phyloP scores from a whole-genome alignment of 2,888 invertebrate genomes.

The Pseudococcus longispinus region DNA sequence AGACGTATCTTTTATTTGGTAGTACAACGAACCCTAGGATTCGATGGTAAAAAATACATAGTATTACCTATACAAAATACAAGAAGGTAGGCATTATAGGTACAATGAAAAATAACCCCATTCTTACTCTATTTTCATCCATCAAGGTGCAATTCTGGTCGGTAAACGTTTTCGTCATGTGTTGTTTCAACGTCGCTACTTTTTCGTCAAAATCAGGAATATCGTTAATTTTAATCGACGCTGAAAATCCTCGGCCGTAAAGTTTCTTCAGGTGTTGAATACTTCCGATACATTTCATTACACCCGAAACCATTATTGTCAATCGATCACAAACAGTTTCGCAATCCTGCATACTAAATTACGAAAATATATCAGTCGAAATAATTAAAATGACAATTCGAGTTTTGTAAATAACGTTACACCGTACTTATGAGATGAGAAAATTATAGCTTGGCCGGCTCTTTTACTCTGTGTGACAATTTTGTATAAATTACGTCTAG shows the following conservation, averaged over 20 bases:
- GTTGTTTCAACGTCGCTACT: constrained; percentile 64
- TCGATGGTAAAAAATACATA: background rate
- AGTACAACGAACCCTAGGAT: constrained; percentile 64
- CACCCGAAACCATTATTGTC: constrained; percentile 78
- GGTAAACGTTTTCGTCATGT: constrained; percentile 67
- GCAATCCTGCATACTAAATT: constrained; percentile 85
- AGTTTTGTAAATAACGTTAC: no score
- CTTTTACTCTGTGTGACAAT: constrained; percentile 74
- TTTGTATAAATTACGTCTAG: constrained; percentile 82
- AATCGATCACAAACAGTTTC: constrained; percentile 80
- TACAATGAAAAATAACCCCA: background rate
- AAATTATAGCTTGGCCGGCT: constrained; percentile 76
- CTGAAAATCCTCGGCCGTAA: constrained; percentile 74
- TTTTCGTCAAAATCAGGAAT: constrained; percentile 41
- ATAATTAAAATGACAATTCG: constrained; percentile 5
- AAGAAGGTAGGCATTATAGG: no score
- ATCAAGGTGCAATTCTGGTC: constrained; percentile 68
- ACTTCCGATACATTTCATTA: constrained; percentile 76
- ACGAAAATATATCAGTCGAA: background rate
- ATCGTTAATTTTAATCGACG: constrained; percentile 65
- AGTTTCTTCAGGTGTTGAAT: constrained; percentile 75
- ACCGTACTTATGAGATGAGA: constrained; percentile 75
- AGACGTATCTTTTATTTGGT: constrained; percentile 63
- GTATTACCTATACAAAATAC: no score
- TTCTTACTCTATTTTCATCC: constrained; percentile 72